Evolutionary conservation across 1,140 invertebrate species (phyloP).

Genomic region (Ephestia elutella): DNA sequence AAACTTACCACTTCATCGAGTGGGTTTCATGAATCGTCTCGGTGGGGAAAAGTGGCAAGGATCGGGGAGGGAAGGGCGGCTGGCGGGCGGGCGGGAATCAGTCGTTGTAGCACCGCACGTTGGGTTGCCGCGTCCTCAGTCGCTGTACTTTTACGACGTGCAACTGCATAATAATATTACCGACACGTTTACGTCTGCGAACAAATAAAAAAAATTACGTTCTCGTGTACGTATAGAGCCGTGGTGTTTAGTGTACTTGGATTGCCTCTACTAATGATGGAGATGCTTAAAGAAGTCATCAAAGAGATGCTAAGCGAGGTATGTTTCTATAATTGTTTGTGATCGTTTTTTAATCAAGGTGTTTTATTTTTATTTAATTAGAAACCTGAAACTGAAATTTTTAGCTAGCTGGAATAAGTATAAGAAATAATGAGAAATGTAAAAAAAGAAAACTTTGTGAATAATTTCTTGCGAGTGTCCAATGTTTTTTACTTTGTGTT

Average conservation of each 20-base stretch:
- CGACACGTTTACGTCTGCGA: not conserved
- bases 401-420: no score
- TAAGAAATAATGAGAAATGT: no score
- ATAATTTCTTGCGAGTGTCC: no score
- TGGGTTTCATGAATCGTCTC: slow-evolving; percentile 55
- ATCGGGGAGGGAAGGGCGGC: slow-evolving; percentile 20
- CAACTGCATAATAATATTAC: not conserved
- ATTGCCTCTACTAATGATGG: not conserved
- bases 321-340: not conserved
- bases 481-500: no score
- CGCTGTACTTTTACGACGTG: not conserved
- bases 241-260: not conserved
- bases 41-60: slow-evolving; percentile 22
- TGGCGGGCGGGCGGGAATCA: slow-evolving; percentile 55
- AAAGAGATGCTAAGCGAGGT: not conserved
- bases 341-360: no score
- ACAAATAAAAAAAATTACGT: not conserved
- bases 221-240: not conserved
- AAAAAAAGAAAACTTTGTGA: no score
- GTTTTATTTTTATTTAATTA: no score
- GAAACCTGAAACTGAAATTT: no score
- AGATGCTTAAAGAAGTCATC: not conserved
- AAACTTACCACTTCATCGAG: slow-evolving; percentile 72
- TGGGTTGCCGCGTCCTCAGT: slow-evolving; percentile 31
- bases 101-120: slow-evolving; percentile 33